These are phyloP conservation scores for Carapus acus DNA, from an alignment of 2,797 vertebrate genomes.

Conservation along the genomic window DNA sequence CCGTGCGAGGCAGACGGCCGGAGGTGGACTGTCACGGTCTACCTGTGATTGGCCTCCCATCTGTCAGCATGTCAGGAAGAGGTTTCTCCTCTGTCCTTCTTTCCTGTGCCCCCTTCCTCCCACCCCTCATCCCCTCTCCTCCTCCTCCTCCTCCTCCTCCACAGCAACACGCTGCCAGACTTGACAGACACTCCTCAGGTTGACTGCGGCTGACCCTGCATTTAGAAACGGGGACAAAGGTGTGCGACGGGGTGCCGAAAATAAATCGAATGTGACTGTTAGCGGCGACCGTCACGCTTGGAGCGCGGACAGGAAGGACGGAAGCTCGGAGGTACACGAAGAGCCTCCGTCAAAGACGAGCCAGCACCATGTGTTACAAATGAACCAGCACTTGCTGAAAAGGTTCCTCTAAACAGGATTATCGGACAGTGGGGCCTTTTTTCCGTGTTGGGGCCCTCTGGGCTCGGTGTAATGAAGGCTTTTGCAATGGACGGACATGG, in stretches of 20 bases:
- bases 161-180: conserved; percentile 23
- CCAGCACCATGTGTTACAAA: conserved; percentile 41
- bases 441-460: conserved; percentile 4
- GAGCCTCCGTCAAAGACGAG: conserved; percentile 39
- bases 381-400: conserved; percentile 26
- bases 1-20: conserved; percentile 43
- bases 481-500: conserved; percentile 1
- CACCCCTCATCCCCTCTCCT: conserved; percentile 14
- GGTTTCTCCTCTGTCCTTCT: conserved; percentile 9
- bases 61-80: conserved; percentile 25
- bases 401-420: neutral
- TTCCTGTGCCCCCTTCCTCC: conserved; percentile 21
- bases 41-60: conserved; percentile 36
- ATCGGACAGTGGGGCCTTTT: conserved; percentile 11
- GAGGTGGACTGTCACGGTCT: conserved; percentile 56
- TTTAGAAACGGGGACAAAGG: conserved; percentile 66
- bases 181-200: conserved; percentile 47
- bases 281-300: conserved; percentile 58
- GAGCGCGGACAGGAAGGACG: conserved; percentile 44
- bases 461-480: neutral
- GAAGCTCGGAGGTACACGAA: conserved; percentile 52
- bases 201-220: conserved; percentile 56
- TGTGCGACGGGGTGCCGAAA: conserved; percentile 57
- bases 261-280: conserved; percentile 69
- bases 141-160: conserved; percentile 23